These are phyloP conservation scores for Eristalinus sepulchralis DNA, from an alignment of 2,888 invertebrate species.

Conservation along the genomic window DNA sequence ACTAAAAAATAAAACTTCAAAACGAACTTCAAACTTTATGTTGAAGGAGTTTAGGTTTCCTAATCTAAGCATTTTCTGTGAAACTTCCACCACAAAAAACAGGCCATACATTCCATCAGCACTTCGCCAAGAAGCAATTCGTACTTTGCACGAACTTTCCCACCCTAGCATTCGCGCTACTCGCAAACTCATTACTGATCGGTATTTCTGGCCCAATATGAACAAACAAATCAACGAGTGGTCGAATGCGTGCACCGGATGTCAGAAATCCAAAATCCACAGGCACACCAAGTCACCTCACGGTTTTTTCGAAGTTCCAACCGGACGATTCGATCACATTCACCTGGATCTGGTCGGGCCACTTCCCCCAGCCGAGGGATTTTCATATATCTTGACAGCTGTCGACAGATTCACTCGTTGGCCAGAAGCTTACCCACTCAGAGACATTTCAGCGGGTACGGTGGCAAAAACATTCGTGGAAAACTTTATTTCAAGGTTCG, in stretches of 20 bases:
- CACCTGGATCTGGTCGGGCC: conserved; percentile 77
- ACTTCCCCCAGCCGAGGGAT: conserved; percentile 71
- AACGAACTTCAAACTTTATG: too few relatives aligned
- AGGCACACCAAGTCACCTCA: too few relatives aligned
- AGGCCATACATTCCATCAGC: too few relatives aligned
- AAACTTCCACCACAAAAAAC: conserved; percentile 13
- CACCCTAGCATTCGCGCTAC: conserved; percentile 26
- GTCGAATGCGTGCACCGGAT: too few relatives aligned
- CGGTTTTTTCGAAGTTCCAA: conserved; percentile 22
- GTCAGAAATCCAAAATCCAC: too few relatives aligned
- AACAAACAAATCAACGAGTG: too few relatives aligned
- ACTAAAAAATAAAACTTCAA: too few relatives aligned
- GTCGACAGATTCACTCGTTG: conserved; percentile 55
- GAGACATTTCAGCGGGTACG: too few relatives aligned
- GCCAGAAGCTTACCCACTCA: too few relatives aligned
- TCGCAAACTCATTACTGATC: conserved; percentile 4
- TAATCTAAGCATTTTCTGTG: not conserved
- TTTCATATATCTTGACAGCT: conserved; percentile 43
- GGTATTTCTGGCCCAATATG: conserved; percentile 6
- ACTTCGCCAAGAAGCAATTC: not conserved
- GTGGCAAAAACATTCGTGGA: too few relatives aligned
- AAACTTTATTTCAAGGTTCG: too few relatives aligned
- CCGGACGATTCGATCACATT: conserved; percentile 61
- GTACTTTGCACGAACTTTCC: not conserved
- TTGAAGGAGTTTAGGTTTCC: not conserved